Conservation (phyloP, 2,113 vertebrate species). For the Narcine bancroftii region DNA sequence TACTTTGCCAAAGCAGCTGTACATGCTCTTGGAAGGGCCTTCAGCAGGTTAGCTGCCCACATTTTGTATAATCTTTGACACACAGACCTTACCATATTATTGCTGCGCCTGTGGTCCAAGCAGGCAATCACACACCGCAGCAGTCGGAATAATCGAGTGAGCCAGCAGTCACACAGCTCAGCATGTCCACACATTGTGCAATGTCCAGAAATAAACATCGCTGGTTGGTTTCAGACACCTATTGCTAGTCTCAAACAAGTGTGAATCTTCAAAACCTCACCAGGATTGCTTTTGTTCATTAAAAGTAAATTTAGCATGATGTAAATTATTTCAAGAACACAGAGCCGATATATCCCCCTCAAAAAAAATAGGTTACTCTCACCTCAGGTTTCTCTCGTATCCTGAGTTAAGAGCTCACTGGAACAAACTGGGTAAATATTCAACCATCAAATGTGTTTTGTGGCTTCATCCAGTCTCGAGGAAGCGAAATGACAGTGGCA, state of each 20-base stretch:
- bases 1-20: neutral
- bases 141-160: too few relatives aligned
- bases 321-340: neutral
- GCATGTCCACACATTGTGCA: neutral
- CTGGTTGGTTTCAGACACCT: neutral
- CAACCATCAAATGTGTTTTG: too few relatives aligned
- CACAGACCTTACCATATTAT: neutral
- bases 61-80: neutral
- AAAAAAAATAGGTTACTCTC: neutral
- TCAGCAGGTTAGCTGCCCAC: neutral
- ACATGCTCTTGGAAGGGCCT: neutral
- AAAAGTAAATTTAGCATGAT: neutral
- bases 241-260: neutral
- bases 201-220: conserved; percentile 11
- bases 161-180: neutral
- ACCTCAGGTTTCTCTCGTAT: neutral
- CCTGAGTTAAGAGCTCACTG: neutral
- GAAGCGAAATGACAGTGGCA: too few relatives aligned
- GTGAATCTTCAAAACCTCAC: neutral
- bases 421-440: neutral
- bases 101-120: neutral
- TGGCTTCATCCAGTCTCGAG: too few relatives aligned
- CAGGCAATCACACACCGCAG: neutral
- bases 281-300: neutral
- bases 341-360: neutral